These are phyloP conservation scores for Gryllus bimaculatus DNA, from an alignment of 1,140 invertebrate species.

Conservation along the genomic window DNA sequence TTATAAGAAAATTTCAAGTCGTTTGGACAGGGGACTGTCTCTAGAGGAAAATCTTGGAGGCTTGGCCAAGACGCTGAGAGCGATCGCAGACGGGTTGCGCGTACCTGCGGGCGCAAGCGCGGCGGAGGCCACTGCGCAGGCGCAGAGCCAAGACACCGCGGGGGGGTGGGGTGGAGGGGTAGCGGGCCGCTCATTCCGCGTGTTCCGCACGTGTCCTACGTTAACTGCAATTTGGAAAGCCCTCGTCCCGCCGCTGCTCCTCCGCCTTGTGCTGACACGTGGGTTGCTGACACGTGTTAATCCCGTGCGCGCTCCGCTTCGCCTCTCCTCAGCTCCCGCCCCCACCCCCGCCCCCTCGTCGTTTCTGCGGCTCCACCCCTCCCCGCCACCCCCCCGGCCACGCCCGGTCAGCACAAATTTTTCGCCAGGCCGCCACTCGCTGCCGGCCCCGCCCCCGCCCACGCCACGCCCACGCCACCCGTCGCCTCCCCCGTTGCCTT, in stretches of 20 bases:
- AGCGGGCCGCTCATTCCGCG: not conserved
- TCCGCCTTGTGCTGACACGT: not conserved
- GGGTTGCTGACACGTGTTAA: slow-evolving; percentile 3
- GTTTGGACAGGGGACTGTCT: too few species aligned
- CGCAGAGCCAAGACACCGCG: not conserved
- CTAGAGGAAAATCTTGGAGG: too few species aligned
- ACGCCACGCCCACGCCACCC: not conserved
- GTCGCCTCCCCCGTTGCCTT: not conserved
- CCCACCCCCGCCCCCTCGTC: too few species aligned
- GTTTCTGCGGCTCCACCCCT: not conserved
- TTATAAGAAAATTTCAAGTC: too few species aligned
- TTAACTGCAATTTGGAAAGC: not conserved
- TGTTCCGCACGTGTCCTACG: not conserved
- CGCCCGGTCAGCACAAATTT: not conserved
- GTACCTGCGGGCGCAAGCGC: too few species aligned
- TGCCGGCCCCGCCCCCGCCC: too few species aligned
- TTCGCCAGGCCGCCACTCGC: not conserved
- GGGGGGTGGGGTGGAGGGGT: not conserved
- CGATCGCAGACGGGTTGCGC: too few species aligned
- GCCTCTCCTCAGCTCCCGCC: not conserved
- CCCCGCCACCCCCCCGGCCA: too few species aligned
- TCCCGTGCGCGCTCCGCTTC: not conserved
- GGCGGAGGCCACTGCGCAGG: too few species aligned
- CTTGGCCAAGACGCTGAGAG: too few species aligned
- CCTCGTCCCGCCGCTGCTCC: not conserved